Percentiles rank a stretch among this genome's conserved stretches.
Evolutionary conservation across 2,797 vertebrate species (phyloP).

Genomic region (Channa striata): DNA sequence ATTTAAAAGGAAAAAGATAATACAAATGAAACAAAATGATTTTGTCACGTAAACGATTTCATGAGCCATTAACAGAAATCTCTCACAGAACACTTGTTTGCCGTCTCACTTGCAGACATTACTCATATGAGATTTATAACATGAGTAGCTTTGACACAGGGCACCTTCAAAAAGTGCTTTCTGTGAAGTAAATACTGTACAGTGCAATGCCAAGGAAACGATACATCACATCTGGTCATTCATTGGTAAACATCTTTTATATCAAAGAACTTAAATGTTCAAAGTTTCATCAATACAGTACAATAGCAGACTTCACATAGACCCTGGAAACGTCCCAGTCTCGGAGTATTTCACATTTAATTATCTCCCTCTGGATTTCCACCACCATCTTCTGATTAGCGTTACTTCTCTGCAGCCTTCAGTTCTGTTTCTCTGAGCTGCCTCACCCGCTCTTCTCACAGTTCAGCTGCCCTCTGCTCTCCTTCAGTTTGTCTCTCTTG

Average conservation of each 20-base stretch:
- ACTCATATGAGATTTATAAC: slow-evolving; percentile 59
- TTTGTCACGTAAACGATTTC: slow-evolving; percentile 72
- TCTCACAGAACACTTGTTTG: slow-evolving; percentile 53
- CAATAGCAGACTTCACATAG: slow-evolving; percentile 75
- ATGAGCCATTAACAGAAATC: slow-evolving; percentile 72
- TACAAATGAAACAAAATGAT: slow-evolving; percentile 75
- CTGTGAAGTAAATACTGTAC: slow-evolving; percentile 77
- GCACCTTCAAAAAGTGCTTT: slow-evolving; percentile 66
- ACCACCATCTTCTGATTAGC: slow-evolving; percentile 45
- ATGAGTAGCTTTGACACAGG: slow-evolving; percentile 61
- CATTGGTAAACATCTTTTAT: slow-evolving; percentile 78
- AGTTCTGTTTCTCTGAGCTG: slow-evolving; percentile 41
- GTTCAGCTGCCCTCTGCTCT: slow-evolving; percentile 76
- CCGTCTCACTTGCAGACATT: slow-evolving; percentile 49
- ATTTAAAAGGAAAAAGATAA: slow-evolving; percentile 80
- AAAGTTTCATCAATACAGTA: slow-evolving; percentile 79
- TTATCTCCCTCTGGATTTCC: slow-evolving; percentile 70
- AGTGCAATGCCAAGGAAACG: slow-evolving; percentile 79
- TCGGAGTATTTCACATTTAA: slow-evolving; percentile 73
- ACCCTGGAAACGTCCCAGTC: slow-evolving; percentile 56
- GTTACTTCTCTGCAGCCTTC: slow-evolving; percentile 48
- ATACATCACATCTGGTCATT: slow-evolving; percentile 81
- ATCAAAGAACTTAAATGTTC: slow-evolving; percentile 76
- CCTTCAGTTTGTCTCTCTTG: slow-evolving; percentile 76
- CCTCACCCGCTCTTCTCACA: slow-evolving; percentile 78